Evolutionary conservation across 2,113 vertebrate genomes (phyloP).

Genomic region (Macroglossus sobrinus): DNA sequence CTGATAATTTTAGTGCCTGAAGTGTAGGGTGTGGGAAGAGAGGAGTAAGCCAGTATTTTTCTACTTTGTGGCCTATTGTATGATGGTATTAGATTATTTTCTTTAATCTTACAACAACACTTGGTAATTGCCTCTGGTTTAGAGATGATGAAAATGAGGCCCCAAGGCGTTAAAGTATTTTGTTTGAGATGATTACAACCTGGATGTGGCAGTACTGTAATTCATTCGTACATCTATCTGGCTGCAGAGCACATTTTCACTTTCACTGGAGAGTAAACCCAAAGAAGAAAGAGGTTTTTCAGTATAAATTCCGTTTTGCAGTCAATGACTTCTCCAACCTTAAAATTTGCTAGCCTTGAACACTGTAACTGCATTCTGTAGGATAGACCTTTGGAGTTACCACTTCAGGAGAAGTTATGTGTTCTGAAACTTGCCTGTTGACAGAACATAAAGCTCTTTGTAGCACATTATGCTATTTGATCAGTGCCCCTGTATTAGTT

Average conservation of each 20-base stretch:
- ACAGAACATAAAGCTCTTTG: neutral
- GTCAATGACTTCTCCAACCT: neutral
- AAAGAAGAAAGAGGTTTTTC: neutral
- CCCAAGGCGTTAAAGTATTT: neutral
- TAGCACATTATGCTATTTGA: neutral
- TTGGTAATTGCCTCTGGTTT: neutral
- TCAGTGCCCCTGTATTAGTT: neutral
- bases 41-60: neutral
- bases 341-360: neutral
- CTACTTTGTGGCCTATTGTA: neutral
- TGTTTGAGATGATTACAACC: neutral
- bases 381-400: neutral
- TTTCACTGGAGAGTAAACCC: neutral
- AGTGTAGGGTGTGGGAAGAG: neutral
- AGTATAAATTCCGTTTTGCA: neutral
- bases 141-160: neutral
- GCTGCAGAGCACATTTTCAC: neutral
- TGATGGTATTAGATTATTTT: neutral
- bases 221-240: neutral
- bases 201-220: neutral
- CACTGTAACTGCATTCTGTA: neutral
- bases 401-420: neutral
- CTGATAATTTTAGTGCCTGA: neutral
- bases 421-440: neutral
- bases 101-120: neutral